Evolutionary conservation across 2,113 vertebrate species (phyloP).

Genomic region (Chaenocephalus aceratus): DNA sequence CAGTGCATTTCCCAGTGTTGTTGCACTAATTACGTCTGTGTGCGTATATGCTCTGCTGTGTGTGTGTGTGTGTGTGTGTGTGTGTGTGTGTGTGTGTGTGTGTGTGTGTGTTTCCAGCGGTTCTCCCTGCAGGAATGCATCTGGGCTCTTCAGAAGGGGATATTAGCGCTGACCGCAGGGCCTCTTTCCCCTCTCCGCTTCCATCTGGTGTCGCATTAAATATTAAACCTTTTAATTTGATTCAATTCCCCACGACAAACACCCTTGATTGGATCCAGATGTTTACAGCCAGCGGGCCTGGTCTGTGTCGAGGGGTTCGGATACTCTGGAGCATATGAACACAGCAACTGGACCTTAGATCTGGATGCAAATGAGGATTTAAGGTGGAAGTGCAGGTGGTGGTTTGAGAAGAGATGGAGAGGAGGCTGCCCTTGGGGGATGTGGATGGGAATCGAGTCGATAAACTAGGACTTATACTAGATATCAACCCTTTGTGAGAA

Average conservation of each 20-base stretch:
- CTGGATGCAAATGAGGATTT: slow-evolving; percentile 43
- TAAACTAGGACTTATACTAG: slow-evolving; percentile 3
- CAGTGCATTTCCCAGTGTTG: slow-evolving; percentile 17
- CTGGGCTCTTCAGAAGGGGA: slow-evolving; percentile 72
- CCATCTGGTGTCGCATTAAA: slow-evolving; percentile 81
- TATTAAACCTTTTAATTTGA: slow-evolving; percentile 83
- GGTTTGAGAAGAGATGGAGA: slow-evolving; percentile 2
- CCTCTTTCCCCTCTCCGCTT: slow-evolving; percentile 76
- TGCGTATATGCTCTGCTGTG: background rate
- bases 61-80: too few species aligned
- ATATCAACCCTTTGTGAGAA: background rate
- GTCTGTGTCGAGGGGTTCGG: slow-evolving; percentile 41
- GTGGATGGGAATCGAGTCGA: slow-evolving; percentile 20
- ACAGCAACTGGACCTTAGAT: slow-evolving; percentile 54
- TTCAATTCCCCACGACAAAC: slow-evolving; percentile 82
- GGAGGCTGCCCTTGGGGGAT: slow-evolving; percentile 4
- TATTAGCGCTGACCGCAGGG: slow-evolving; percentile 73
- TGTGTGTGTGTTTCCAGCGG: slow-evolving; percentile 68
- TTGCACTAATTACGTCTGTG: slow-evolving; percentile 47
- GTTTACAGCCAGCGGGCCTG: slow-evolving; percentile 45
- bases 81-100: slow-evolving; percentile 15
- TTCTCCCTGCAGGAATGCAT: slow-evolving; percentile 70
- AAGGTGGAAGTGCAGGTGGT: slow-evolving; percentile 29
- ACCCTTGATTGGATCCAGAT: slow-evolving; percentile 80
- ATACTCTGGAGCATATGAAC: slow-evolving; percentile 23